phyloP scores from a whole-genome alignment of 1,140 invertebrate species.

The Octopus bimaculoides region DNA sequence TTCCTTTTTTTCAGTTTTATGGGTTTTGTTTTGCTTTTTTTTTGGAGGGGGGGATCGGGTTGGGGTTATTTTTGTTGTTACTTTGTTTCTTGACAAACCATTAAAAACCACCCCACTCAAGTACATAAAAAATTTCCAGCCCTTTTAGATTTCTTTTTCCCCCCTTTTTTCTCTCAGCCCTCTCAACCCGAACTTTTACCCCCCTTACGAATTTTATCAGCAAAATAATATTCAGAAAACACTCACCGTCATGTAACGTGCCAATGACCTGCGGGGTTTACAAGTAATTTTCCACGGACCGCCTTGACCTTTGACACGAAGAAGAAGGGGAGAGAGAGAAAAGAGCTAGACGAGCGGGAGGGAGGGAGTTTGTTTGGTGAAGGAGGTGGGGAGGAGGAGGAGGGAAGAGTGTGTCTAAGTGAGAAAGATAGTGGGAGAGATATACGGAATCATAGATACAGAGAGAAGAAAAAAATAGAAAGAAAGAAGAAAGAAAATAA shows the following conservation, averaged over 20 bases:
- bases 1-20: too few relatives aligned
- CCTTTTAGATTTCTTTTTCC: too few relatives aligned
- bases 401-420: not conserved
- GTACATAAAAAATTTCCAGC: too few relatives aligned
- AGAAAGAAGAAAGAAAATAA: not conserved
- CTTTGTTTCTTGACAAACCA: too few relatives aligned
- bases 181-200: slow-evolving; percentile 43
- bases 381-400: not conserved
- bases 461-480: not conserved
- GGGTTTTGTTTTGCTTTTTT: too few relatives aligned
- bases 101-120: too few relatives aligned
- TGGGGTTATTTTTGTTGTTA: too few relatives aligned
- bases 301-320: slow-evolving; percentile 42
- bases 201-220: slow-evolving; percentile 61
- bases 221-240: slow-evolving; percentile 64
- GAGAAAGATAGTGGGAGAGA: not conserved
- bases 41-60: too few relatives aligned
- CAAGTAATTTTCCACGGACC: slow-evolving; percentile 41
- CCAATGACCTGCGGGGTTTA: slow-evolving; percentile 59
- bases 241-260: slow-evolving; percentile 63
- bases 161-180: slow-evolving; percentile 3
- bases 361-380: not conserved
- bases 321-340: not conserved
- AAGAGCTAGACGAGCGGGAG: not conserved
- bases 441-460: not conserved